Evolutionary conservation across 2,888 invertebrate genomes (phyloP), one percentile per base, ranked within the genome.

Genomic region (Eilema depressum): DNA sequence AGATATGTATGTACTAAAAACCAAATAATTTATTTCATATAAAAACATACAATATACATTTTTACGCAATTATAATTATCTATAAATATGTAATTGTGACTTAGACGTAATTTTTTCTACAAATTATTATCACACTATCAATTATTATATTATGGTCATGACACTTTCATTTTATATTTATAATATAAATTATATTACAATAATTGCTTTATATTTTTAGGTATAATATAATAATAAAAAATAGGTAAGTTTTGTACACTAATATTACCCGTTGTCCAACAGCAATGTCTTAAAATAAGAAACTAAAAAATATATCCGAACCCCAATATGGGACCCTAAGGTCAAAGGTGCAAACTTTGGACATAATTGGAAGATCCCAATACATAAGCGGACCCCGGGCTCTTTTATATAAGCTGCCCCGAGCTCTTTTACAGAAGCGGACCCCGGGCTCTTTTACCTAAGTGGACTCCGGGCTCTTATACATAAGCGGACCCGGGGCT

Each of bases 111-210:
- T 56, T 28, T 53, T 53, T 57, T 67, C 60, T 77, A 76, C 65
- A 73, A 70, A 64, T 56, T 84, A 79, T 69, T 82, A 83, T 83
- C 79, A 81, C 82, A 81, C 80, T 79, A 75, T 70, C 65, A 59
- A 53, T 53, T 53, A 53, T 53, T n/a, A 69, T 72, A 75, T 79
- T 61, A 30, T 75, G 76, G 70, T 81, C 77, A 83, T 79, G 75
- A 84, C 81, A 81, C 73, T 73, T 80, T 76, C 25, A 63, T 59
- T 65, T 56, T 69, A 59, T 67, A 23, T 30, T 17, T 59, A 26
- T 57, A 57, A 25, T 37, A 37, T 41, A 33, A 37, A 33, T 30
- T 23, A 66, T 20, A 20, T 5, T 25, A 65, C 33, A n/a, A 37
- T 37, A 33, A 56, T 23, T 65, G 2, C 20, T 28, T 25, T 17